phyloP scores from a whole-genome alignment of 2,113 vertebrate species.

The Lucifuga dentata region DNA sequence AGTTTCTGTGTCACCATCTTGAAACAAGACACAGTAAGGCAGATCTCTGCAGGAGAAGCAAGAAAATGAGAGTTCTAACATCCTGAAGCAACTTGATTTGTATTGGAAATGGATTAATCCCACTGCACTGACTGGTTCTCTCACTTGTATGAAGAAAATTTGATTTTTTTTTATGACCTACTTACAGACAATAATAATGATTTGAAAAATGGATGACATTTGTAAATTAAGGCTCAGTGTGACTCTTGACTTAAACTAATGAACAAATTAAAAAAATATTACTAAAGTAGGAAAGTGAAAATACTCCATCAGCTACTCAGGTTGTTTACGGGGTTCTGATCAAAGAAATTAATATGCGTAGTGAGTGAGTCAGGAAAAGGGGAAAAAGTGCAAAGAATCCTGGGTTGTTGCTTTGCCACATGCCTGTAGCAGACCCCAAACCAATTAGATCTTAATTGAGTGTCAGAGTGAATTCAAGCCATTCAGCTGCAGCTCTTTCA shows the following conservation, averaged over 20 bases:
- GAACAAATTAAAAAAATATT: constrained; percentile 9
- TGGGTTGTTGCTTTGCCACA: constrained; percentile 46
- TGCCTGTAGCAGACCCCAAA: constrained; percentile 51
- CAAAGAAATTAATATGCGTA: constrained; percentile 50
- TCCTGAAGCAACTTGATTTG: too few species aligned
- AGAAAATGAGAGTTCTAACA: too few species aligned
- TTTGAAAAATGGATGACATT: too few species aligned
- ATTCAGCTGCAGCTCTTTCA: constrained; percentile 69
- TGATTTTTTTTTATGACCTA: too few species aligned
- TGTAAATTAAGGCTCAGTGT: too few species aligned
- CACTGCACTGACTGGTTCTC: too few species aligned
- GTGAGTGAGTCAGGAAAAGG: constrained; percentile 23
- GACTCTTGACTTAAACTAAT: constrained; percentile 24
- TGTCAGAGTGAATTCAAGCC: constrained; percentile 58
- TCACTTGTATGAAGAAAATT: too few species aligned
- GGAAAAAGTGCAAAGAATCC: constrained; percentile 44
- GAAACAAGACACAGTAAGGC: too few species aligned
- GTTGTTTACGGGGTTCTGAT: constrained; percentile 31
- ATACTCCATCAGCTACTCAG: constrained; percentile 19
- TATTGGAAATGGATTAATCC: too few species aligned
- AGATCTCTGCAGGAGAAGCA: too few species aligned
- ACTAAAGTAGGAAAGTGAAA: constrained; percentile 3
- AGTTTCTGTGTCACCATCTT: too few species aligned
- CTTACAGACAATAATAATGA: too few species aligned
- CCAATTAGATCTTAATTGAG: constrained; percentile 72